Evolutionary conservation across 2,888 invertebrate species (phyloP), one percentile per base, ranked within the genome.

Genomic region (Diachrysia chrysitis): DNA sequence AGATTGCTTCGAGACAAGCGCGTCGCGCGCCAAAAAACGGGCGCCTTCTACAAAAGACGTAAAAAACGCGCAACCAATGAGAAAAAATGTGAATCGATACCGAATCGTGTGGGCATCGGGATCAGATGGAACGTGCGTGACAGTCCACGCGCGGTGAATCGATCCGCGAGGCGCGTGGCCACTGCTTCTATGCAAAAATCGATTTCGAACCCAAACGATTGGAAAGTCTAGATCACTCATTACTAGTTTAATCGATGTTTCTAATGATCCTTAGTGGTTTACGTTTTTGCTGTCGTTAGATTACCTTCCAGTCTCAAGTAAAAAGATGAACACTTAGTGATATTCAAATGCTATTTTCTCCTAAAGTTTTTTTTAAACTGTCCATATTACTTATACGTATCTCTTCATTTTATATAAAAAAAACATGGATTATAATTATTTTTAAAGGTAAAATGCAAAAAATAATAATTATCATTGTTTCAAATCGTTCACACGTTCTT

Each of bases 121-220:
- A 83, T 73, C 80, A 71, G 74, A 68, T 74, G 63, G 85, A 86
- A 88, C 93, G 93, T 93, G 94, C 94, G 93, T 94, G 90, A 92
- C 92, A 86, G 83, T 81, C 87, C 90, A 88, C 89, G 92, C 89
- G 91, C 89, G 83, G 63, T 81, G 83, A 89, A 88, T 89, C 86
- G 87, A 89, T 89, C 85, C 75, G 82, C 58, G 57, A 70, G 86
- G 90, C 90, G 86, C 90, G 89, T 87, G 91, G 85, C 78, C 51
- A 29, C 71, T 75, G 78, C 73, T 74, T 76, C 84, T 87, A 85
- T 88, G 90, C 92, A 82, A 88, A 88, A 93, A 91, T 91, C 89
- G 90, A 92, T 92, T 89, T 83, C 73, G 57, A 66, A 69, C 69
- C 66, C 73, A 62, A 77, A 75, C 69, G 65, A 79, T 84, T 84